Percentiles rank a stretch among this genome's conserved stretches.
Conservation (phyloP, 2,888 invertebrate genomes). For the Meiosimyza platycephala region DNA sequence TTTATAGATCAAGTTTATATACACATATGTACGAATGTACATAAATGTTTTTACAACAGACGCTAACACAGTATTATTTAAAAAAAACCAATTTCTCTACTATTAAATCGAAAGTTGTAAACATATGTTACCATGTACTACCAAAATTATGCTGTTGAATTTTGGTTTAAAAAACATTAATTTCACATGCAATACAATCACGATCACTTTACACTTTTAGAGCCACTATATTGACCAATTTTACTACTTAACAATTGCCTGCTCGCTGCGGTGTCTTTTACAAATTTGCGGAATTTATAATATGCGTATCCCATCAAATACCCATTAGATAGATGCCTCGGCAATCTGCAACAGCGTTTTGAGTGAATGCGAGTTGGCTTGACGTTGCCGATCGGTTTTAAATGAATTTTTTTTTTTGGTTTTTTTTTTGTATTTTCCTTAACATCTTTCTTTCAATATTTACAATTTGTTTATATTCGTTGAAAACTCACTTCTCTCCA, state of each 20-base stretch:
- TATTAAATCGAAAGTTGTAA: no score
- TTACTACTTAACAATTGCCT: conserved; percentile 49
- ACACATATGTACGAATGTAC: no score
- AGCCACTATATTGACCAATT: neutral
- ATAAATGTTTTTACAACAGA: no score
- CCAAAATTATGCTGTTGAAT: no score
- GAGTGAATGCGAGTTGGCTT: neutral
- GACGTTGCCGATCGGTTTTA: conserved; percentile 12
- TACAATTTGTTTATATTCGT: conserved; percentile 8
- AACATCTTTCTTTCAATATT: conserved; percentile 13
- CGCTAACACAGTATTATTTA: no score
- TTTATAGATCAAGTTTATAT: no score
- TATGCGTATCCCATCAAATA: conserved; percentile 51
- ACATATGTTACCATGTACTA: no score
- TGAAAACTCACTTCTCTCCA: no score
- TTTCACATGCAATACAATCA: no score
- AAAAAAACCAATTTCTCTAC: no score
- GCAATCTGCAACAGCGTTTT: neutral
- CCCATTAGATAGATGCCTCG: neutral
- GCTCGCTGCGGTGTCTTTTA: conserved; percentile 56
- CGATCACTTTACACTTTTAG: no score
- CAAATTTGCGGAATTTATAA: conserved; percentile 58
- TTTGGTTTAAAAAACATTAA: no score
- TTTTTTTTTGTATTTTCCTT: conserved; percentile 15
- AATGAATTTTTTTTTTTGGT: neutral